Percentiles rank a stretch among this genome's conserved stretches.
Conservation (phyloP, 2,888 invertebrate genomes). For the Coecobrya sp. region DNA sequence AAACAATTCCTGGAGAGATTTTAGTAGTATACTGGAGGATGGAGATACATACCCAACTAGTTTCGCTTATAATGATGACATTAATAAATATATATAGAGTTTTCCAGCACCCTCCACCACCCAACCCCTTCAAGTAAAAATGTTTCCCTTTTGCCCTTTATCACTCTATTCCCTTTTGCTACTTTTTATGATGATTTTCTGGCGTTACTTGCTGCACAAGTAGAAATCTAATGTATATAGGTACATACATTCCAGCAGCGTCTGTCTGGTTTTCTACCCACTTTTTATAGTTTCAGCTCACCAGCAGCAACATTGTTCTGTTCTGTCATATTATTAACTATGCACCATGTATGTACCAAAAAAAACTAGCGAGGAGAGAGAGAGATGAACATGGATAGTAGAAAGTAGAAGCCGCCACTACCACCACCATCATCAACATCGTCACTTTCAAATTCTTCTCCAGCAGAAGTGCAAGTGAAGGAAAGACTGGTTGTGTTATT, state of each 20-base stretch:
- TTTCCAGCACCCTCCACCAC: slow-evolving; percentile 42
- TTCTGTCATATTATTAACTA: too few relatives aligned
- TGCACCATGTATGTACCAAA: background rate
- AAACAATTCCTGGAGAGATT: too few relatives aligned
- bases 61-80: background rate
- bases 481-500: background rate
- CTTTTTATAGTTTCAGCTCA: too few relatives aligned
- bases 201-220: background rate
- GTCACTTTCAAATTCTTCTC: background rate
- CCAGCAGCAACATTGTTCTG: too few relatives aligned
- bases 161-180: background rate
- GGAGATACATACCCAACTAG: too few relatives aligned
- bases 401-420: background rate
- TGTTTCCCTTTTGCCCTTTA: slow-evolving; percentile 29
- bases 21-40: background rate
- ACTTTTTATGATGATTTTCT: background rate
- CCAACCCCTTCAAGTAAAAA: slow-evolving; percentile 3
- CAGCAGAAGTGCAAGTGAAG: slow-evolving; percentile 15
- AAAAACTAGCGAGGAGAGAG: background rate
- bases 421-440: background rate
- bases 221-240: background rate
- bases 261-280: background rate
- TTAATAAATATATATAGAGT: background rate
- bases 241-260: background rate
- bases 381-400: slow-evolving; percentile 9